phyloP scores from a whole-genome alignment of 2,888 invertebrate species.

The Cyclophora albipunctata region DNA sequence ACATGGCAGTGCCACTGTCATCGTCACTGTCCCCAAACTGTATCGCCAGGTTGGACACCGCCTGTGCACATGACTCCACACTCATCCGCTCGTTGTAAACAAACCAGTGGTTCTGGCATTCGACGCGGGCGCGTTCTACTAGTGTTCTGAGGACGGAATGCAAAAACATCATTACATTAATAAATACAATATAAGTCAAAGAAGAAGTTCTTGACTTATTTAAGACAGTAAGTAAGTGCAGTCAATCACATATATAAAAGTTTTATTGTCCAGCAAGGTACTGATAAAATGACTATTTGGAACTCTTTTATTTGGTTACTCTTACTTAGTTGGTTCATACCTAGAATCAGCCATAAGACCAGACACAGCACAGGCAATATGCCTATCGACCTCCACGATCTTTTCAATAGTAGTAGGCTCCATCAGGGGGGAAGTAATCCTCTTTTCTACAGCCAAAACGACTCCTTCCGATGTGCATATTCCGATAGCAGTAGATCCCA shows the following conservation, averaged over 20 bases:
- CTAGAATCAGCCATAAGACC: slow-evolving; percentile 99
- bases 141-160: slow-evolving; percentile 77
- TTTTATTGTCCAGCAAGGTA: too few relatives aligned
- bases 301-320: too few relatives aligned
- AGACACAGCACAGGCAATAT: slow-evolving; percentile 98
- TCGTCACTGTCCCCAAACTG: slow-evolving; percentile 99
- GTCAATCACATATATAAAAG: too few relatives aligned
- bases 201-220: too few relatives aligned
- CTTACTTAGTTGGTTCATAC: slow-evolving; percentile 26
- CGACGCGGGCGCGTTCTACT: slow-evolving; percentile 95
- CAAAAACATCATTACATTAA: background rate
- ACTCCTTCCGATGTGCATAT: slow-evolving; percentile 98
- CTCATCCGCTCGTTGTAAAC: slow-evolving; percentile 97
- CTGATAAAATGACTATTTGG: too few relatives aligned
- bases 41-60: slow-evolving; percentile 98
- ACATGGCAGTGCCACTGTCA: slow-evolving; percentile 95
- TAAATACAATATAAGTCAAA: too few relatives aligned
- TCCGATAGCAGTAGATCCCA: slow-evolving; percentile 99
- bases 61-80: slow-evolving; percentile 98
- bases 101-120: slow-evolving; percentile 99
- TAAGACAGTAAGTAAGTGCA: too few relatives aligned
- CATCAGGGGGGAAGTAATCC: slow-evolving; percentile 97
- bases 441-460: slow-evolving; percentile 97
- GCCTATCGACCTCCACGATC: slow-evolving; percentile 98
- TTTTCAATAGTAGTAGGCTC: slow-evolving; percentile 98